A percentile compares a stretch with the other conserved stretches of the same genome.
Evolutionary conservation across 1,140 invertebrate genomes (phyloP).

Genomic region (Sarcophaga bullata): DNA sequence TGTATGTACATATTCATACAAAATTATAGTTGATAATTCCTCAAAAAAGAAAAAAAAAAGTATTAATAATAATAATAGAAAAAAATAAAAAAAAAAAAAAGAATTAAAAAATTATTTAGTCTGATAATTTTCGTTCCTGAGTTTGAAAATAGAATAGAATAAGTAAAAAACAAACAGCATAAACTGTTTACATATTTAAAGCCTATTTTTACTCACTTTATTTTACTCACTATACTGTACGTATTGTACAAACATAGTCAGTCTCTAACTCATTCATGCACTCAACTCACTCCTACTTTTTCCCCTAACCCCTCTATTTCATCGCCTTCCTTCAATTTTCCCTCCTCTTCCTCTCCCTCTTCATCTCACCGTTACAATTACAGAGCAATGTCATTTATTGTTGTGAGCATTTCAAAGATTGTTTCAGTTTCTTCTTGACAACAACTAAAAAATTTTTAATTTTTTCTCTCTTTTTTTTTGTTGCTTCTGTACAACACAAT

Average conservation of each 20-base stretch:
- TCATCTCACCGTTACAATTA: neutral
- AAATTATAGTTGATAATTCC: no score
- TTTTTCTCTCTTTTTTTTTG: neutral
- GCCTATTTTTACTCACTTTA: neutral
- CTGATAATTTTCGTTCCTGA: neutral
- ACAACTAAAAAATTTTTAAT: neutral
- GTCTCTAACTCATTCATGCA: neutral
- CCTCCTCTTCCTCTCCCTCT: neutral
- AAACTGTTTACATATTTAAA: neutral
- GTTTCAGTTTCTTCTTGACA: slow-evolving; percentile 21
- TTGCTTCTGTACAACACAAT: neutral
- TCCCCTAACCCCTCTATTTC: neutral
- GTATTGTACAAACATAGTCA: neutral
- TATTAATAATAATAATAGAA: no score
- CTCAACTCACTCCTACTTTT: neutral
- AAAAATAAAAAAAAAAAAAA: neutral
- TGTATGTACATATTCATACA: no score
- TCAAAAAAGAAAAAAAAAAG: no score
- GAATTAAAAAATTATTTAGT: neutral
- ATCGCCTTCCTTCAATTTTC: no score
- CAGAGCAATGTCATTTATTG: slow-evolving; percentile 21
- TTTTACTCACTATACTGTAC: no score
- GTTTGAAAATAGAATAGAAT: neutral
- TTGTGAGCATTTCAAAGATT: slow-evolving; percentile 17
- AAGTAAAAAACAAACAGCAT: neutral